Percentiles rank a stretch among this genome's conserved stretches.
phyloP scores from a whole-genome alignment of 2,113 vertebrate genomes.

The Ictidomys tridecemlineatus region DNA sequence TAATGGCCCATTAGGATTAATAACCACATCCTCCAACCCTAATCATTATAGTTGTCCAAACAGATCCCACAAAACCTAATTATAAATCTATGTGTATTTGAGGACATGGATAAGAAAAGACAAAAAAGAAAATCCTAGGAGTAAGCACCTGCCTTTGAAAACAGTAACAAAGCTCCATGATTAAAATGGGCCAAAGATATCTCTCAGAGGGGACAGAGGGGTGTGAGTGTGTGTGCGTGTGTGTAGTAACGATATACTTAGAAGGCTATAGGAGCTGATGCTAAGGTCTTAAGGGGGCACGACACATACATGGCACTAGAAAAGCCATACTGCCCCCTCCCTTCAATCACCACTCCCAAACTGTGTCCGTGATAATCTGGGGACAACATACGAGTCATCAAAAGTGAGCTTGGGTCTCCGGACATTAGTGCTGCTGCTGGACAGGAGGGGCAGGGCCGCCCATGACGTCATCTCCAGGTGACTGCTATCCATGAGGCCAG shows the following conservation, averaged over 20 bases:
- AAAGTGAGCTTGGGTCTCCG: slow-evolving; percentile 95
- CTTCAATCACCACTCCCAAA: background rate
- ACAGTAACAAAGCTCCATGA: background rate
- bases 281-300: background rate
- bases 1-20: slow-evolving; percentile 70
- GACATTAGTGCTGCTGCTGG: slow-evolving; percentile 91
- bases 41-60: slow-evolving; percentile 73
- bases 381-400: slow-evolving; percentile 94
- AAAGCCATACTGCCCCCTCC: background rate
- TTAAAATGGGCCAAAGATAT: background rate
- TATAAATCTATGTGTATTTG: slow-evolving; percentile 72
- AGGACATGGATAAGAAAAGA: slow-evolving; percentile 67
- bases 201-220: background rate
- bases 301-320: background rate
- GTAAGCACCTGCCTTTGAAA: slow-evolving; percentile 72
- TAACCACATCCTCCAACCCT: background rate
- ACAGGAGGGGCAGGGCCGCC: slow-evolving; percentile 89
- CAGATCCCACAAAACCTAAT: slow-evolving; percentile 64
- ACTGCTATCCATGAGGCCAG: slow-evolving; percentile 91
- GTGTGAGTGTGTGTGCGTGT: background rate
- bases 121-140: slow-evolving; percentile 28
- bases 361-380: background rate
- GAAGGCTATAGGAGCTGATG: background rate
- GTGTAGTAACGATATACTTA: background rate
- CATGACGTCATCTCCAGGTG: slow-evolving; percentile 93